These are phyloP conservation scores for Megalonaias nervosa DNA, from an alignment of 1,140 invertebrate genomes.

Conservation along the genomic window DNA sequence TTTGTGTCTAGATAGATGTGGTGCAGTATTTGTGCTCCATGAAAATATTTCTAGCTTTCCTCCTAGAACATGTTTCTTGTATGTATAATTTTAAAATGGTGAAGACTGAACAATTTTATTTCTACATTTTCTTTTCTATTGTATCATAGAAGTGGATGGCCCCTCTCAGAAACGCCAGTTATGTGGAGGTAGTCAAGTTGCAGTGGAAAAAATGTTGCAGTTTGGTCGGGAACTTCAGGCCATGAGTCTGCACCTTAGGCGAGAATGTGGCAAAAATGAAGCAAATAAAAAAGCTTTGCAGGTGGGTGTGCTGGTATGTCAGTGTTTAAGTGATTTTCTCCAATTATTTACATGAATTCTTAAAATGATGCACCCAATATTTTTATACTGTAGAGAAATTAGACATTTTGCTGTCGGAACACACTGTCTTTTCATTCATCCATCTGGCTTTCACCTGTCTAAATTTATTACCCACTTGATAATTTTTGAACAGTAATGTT, in stretches of 20 bases:
- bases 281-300: slow-evolving; percentile 94
- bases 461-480: too few relatives aligned
- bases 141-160: slow-evolving; percentile 55
- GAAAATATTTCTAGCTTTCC: too few relatives aligned
- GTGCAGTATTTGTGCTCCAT: too few relatives aligned
- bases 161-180: slow-evolving; percentile 74
- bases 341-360: not conserved
- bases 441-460: too few relatives aligned
- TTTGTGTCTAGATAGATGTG: too few relatives aligned
- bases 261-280: slow-evolving; percentile 88
- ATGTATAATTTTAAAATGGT: too few relatives aligned
- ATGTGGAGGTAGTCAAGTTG: slow-evolving; percentile 84
- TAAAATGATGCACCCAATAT: not conserved
- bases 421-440: too few relatives aligned
- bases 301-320: slow-evolving; percentile 71
- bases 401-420: too few relatives aligned
- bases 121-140: not conserved
- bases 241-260: slow-evolving; percentile 88
- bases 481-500: too few relatives aligned
- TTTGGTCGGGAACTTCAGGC: slow-evolving; percentile 94
- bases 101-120: too few relatives aligned
- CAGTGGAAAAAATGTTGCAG: slow-evolving; percentile 91
- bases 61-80: too few relatives aligned
- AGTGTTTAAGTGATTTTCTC: not conserved
- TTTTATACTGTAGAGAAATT: not conserved